phyloP scores from a whole-genome alignment of 2,888 invertebrate species.

The Diaprepes abbreviatus region DNA sequence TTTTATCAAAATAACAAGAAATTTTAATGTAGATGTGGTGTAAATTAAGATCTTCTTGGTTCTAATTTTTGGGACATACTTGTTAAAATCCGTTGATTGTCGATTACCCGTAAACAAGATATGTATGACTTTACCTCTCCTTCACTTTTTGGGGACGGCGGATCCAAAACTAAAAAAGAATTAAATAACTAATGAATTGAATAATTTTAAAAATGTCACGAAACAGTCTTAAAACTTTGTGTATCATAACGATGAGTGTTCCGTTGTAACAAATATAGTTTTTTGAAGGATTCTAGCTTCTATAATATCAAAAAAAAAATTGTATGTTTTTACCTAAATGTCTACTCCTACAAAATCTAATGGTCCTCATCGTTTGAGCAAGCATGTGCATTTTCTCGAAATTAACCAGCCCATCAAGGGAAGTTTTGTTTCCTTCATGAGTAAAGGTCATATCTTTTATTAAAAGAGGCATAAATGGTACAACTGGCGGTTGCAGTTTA shows the following conservation, averaged over 20 bases:
- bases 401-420: slow-evolving; percentile 83
- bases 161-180: slow-evolving; percentile 74
- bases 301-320: too few relatives aligned
- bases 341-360: slow-evolving; percentile 81
- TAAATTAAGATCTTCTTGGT: slow-evolving; percentile 71
- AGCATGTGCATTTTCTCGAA: slow-evolving; percentile 94
- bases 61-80: slow-evolving; percentile 85
- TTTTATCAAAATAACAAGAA: slow-evolving; percentile 26
- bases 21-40: slow-evolving; percentile 6
- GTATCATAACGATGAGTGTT: too few relatives aligned
- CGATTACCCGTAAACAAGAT: slow-evolving; percentile 81
- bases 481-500: slow-evolving; percentile 82
- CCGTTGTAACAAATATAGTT: too few relatives aligned
- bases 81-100: slow-evolving; percentile 83
- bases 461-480: slow-evolving; percentile 86
- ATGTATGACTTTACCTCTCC: slow-evolving; percentile 79
- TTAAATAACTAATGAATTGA: too few relatives aligned
- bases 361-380: slow-evolving; percentile 83
- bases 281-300: too few relatives aligned
- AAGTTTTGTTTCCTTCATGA: slow-evolving; percentile 89
- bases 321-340: slow-evolving; percentile 73
- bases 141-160: slow-evolving; percentile 80
- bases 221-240: too few relatives aligned
- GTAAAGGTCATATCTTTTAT: slow-evolving; percentile 87
- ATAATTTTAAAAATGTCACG: too few relatives aligned